Evolutionary conservation across 2,113 vertebrate species (phyloP).

Genomic region (Nymphicus hollandicus): DNA sequence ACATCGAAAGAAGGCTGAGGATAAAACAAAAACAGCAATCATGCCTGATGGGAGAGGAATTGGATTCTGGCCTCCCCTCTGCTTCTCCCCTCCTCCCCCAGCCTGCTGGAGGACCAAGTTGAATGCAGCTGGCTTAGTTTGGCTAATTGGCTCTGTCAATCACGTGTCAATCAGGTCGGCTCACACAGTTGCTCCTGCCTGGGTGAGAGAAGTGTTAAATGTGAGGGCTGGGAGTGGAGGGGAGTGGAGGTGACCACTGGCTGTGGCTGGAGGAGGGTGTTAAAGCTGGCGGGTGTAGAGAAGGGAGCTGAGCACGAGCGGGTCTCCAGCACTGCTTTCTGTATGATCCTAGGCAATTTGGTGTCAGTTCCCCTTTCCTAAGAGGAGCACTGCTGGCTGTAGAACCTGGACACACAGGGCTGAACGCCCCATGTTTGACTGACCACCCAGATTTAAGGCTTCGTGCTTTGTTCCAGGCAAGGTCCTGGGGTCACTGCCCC

Average conservation of each 20-base stretch:
- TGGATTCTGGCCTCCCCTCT: slow-evolving; percentile 50
- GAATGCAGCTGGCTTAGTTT: slow-evolving; percentile 56
- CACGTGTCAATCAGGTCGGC: slow-evolving; percentile 41
- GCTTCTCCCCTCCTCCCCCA: slow-evolving; percentile 20
- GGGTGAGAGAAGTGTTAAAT: neutral
- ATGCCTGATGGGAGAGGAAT: slow-evolving; percentile 23
- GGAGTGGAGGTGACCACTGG: neutral
- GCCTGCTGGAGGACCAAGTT: slow-evolving; percentile 9
- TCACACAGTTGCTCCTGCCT: neutral
- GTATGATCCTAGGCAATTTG: rapidly evolving
- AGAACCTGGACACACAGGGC: neutral
- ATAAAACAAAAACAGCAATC: slow-evolving; percentile 48
- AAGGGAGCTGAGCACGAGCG: neutral
- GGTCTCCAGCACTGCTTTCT: rapidly evolving
- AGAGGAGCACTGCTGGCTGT: neutral
- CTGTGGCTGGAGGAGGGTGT: neutral
- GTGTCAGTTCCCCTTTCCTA: neutral
- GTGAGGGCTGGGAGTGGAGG: neutral
- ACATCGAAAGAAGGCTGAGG: neutral
- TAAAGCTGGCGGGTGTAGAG: neutral
- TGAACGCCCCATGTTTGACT: neutral
- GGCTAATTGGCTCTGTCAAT: slow-evolving; percentile 64
- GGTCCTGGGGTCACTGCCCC: neutral
- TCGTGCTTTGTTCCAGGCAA: neutral
- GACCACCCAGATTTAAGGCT: neutral